phyloP scores from a whole-genome alignment of 2,113 vertebrate species.

The Cyprinodon tularosa region DNA sequence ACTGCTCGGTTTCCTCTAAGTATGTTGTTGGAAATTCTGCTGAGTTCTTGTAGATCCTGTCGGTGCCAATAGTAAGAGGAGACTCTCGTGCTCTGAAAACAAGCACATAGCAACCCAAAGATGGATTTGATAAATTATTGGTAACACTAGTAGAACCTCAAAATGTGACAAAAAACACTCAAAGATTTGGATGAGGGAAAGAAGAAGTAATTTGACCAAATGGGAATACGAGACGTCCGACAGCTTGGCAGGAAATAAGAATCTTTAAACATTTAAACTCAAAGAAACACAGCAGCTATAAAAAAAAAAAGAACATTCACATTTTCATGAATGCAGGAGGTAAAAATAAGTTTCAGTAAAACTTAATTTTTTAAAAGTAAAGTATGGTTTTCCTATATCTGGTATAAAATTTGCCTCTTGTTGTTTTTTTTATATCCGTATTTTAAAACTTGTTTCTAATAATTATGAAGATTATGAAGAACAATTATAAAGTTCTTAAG shows the following conservation, averaged over 20 bases:
- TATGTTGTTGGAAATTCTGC: constrained; percentile 29
- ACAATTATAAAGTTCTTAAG: too few relatives aligned
- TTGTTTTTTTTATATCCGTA: too few relatives aligned
- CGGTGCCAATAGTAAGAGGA: constrained; percentile 8
- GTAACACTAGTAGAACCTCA: constrained; percentile 46
- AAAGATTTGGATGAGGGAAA: constrained; percentile 10
- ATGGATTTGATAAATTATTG: constrained; percentile 39
- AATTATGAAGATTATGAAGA: too few relatives aligned
- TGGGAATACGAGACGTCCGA: constrained; percentile 14
- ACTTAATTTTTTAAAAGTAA: too few relatives aligned
- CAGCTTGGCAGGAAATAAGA: not conserved
- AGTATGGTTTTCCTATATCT: too few relatives aligned
- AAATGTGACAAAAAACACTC: constrained; percentile 16
- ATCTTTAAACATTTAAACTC: not conserved
- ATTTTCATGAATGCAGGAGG: too few relatives aligned
- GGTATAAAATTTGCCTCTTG: too few relatives aligned
- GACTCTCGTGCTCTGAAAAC: constrained; percentile 37
- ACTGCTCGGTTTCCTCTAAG: constrained; percentile 6
- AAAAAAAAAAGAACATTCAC: too few relatives aligned
- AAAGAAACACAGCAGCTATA: not conserved
- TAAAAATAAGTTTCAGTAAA: too few relatives aligned
- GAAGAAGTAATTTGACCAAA: constrained; percentile 17
- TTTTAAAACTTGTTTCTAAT: too few relatives aligned
- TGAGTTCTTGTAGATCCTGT: constrained; percentile 38
- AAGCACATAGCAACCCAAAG: constrained; percentile 12